A percentile compares a stretch with the other conserved stretches of the same genome.
Evolutionary conservation across 2,797 vertebrate species (phyloP).

Genomic region (Halcyon smyrnensis): DNA sequence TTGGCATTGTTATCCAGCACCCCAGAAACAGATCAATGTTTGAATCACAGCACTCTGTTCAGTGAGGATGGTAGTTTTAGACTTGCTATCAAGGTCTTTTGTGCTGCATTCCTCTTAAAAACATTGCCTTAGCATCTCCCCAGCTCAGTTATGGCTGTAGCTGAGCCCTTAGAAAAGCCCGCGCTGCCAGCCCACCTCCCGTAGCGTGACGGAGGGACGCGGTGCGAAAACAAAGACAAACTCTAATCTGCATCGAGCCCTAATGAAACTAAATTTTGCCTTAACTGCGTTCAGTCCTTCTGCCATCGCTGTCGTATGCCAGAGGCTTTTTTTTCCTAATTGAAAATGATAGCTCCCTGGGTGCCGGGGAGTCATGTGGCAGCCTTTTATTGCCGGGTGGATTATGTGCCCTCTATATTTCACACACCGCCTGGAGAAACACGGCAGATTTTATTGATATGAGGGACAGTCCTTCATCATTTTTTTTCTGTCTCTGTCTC

Average conservation of each 20-base stretch:
- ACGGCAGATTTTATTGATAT: conserved; percentile 48
- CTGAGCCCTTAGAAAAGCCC: neutral
- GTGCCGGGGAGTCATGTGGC: conserved; percentile 13
- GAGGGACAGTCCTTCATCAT: neutral
- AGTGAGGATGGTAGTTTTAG: neutral
- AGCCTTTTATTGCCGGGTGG: conserved; percentile 38
- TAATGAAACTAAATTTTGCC: conserved; percentile 54
- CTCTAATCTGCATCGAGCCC: neutral
- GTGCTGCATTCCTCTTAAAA: neutral
- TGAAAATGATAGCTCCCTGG: conserved; percentile 66
- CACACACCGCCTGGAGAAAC: conserved; percentile 55
- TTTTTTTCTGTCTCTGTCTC: neutral
- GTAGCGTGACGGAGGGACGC: neutral
- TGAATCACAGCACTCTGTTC: neutral
- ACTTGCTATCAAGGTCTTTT: neutral
- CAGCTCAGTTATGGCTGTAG: neutral
- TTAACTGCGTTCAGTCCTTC: conserved; percentile 1
- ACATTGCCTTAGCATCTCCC: neutral
- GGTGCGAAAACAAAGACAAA: neutral
- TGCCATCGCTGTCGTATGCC: neutral
- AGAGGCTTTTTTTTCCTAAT: conserved; percentile 56
- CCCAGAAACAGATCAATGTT: neutral
- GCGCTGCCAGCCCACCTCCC: fast-evolving
- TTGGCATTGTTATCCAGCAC: neutral
- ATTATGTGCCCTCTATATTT: conserved; percentile 48